Evolutionary conservation across 2,888 invertebrate species (phyloP), one percentile per base, ranked within the genome.

Genomic region (Calliphora vomitoria): DNA sequence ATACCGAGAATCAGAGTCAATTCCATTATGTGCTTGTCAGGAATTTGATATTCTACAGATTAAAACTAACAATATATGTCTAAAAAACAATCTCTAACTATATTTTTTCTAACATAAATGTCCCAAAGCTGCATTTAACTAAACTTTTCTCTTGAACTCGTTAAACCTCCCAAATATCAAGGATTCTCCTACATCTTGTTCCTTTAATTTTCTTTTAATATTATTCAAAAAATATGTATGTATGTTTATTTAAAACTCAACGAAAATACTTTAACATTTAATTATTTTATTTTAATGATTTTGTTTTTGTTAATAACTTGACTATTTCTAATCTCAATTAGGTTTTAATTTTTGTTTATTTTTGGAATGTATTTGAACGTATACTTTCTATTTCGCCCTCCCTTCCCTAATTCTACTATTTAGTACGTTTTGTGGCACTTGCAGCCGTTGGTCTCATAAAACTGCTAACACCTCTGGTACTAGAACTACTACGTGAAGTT

Each of bases 361-460:
- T 84, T 81, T 84, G 81, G 84, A 84, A 87, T 87, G 84, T 62
- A 50, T 80, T 79, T 72, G 58, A 82, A 82, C 82, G n/a, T 68
- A 47, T 68, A 15, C 44, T 68, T 60, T 60, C 10, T 10, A 13
- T 13, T 13, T 44, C 13, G 20, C 15, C 8, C 31, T 6, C 13
- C 4, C 18, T 38, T 13, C 13, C 8, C 3, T 50, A 53, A 15
- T 31, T 20, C 62, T 76, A 55, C 58, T 88, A 90, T 62, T 95
- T 91, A 60, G 90, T 91, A 4, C 93, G 91, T 92, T 97, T 97
- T 74, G 97, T 97, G 44, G 96, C 95, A 89, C 97, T 98, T 11
- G 98, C 96, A 38, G 97, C 96, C 0, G 98, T 98, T 0, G 98
- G 98, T 91, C 97, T 95, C 98, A 98, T 98, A 92, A 98, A 98